These are phyloP conservation scores for Drosophila demipolita DNA, from an alignment of 2,888 invertebrate species.

Conservation along the genomic window DNA sequence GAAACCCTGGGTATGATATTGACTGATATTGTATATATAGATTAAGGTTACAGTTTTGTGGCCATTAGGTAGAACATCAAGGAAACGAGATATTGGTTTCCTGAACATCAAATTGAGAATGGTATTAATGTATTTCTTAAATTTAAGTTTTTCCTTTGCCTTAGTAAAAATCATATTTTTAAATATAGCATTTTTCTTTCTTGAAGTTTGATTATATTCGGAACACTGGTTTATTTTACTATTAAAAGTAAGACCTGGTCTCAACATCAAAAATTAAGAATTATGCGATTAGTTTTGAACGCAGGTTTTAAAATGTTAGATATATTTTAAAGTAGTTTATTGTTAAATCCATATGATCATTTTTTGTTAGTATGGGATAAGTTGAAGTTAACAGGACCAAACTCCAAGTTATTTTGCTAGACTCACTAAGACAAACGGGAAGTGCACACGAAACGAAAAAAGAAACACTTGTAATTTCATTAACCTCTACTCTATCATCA, in stretches of 20 bases:
- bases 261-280: not conserved
- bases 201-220: not conserved
- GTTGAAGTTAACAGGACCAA: not conserved
- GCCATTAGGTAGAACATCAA: not conserved
- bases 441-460: not conserved
- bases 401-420: not conserved
- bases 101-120: not conserved
- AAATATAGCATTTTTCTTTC: not conserved
- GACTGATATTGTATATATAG: not conserved
- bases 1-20: not conserved
- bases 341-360: not conserved
- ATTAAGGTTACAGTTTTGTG: constrained; percentile 8
- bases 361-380: not conserved
- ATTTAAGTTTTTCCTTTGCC: not conserved
- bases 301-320: not conserved
- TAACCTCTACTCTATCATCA: not conserved
- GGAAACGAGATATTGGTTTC: not conserved
- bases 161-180: not conserved
- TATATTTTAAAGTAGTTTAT: not conserved
- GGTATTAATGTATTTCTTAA: not conserved
- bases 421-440: not conserved
- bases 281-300: not conserved
- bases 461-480: not conserved
- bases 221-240: not conserved
- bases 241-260: not conserved